Evolutionary conservation across 2,113 vertebrate genomes (phyloP).

Genomic region (Mystacornis crossleyi): DNA sequence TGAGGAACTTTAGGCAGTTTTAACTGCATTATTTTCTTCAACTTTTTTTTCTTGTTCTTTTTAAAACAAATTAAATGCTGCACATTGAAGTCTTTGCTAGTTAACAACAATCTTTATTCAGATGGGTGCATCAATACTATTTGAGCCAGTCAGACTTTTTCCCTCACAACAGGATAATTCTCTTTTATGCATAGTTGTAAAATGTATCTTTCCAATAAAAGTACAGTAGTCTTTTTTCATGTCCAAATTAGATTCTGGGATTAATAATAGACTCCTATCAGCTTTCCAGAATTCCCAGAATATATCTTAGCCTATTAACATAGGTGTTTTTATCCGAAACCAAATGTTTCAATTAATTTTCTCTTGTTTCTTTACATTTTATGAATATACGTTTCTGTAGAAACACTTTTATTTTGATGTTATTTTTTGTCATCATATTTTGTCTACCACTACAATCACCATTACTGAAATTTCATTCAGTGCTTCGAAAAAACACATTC

Average conservation of each 20-base stretch:
- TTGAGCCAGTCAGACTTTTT: background rate
- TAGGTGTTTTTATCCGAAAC: background rate
- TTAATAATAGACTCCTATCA: background rate
- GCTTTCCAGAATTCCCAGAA: background rate
- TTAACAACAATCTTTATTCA: background rate
- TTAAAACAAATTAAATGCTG: background rate
- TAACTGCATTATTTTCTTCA: background rate
- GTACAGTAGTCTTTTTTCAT: background rate
- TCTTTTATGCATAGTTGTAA: background rate
- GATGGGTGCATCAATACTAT: background rate
- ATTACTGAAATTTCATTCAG: background rate
- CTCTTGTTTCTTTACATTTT: background rate
- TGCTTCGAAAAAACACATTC: background rate
- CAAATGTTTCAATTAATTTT: background rate
- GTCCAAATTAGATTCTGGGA: background rate
- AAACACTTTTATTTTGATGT: background rate
- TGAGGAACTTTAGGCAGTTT: background rate
- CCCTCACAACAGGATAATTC: background rate
- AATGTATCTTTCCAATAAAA: background rate
- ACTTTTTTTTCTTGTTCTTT: background rate
- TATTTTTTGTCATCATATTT: background rate
- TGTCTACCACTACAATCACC: background rate
- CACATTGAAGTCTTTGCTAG: background rate
- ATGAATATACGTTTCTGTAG: background rate
- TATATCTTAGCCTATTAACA: background rate